A percentile compares a stretch with the other conserved stretches of the same genome.
Evolutionary conservation across 2,113 vertebrate species (phyloP).

Genomic region (Phylloscopus whistleri): DNA sequence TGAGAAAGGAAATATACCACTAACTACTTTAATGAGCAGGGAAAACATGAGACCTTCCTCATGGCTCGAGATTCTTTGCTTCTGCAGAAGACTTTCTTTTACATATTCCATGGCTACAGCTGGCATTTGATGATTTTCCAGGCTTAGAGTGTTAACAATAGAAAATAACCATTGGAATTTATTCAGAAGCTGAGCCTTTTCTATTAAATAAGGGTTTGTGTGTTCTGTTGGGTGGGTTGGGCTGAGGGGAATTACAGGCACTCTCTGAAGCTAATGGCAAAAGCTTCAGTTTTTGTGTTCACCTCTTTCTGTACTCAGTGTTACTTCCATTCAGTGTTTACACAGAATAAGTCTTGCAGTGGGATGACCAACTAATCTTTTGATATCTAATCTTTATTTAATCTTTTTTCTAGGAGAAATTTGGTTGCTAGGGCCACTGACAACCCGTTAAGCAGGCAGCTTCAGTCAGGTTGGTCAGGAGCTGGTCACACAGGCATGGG

Average conservation of each 20-base stretch:
- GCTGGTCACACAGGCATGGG: no score
- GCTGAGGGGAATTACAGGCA: background rate
- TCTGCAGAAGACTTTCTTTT: background rate
- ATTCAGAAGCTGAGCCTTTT: background rate
- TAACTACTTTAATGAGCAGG: background rate
- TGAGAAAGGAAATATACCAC: constrained; percentile 31
- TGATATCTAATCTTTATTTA: background rate
- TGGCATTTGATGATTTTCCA: background rate
- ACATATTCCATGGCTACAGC: background rate
- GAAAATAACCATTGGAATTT: background rate
- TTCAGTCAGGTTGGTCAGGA: background rate
- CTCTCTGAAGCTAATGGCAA: background rate
- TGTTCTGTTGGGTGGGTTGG: background rate
- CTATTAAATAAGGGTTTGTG: background rate
- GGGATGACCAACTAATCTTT: background rate
- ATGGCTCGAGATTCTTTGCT: background rate
- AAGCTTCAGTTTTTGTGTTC: background rate
- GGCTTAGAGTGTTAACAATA: background rate
- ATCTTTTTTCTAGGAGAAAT: background rate
- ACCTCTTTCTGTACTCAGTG: background rate
- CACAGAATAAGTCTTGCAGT: background rate
- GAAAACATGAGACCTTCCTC: background rate
- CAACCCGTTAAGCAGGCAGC: background rate
- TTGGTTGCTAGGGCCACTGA: background rate
- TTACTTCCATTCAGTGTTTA: constrained; percentile 36